These are phyloP conservation scores for Ochropleura leucogaster DNA, from an alignment of 2,888 invertebrate genomes.

Conservation along the genomic window DNA sequence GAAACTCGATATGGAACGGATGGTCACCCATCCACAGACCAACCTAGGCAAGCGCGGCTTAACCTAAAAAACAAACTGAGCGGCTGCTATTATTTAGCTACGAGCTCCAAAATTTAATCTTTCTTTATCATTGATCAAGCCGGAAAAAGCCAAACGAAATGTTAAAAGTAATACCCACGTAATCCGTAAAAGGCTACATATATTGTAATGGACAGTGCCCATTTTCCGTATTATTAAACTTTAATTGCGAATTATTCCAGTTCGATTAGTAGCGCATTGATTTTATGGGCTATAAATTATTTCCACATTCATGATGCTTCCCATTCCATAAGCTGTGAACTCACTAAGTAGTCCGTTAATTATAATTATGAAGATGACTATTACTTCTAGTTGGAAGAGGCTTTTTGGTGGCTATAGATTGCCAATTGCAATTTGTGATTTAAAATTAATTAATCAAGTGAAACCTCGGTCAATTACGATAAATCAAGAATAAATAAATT, in stretches of 20 bases:
- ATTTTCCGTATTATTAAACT: constrained; percentile 53
- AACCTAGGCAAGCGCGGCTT: too few relatives aligned
- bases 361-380: constrained; percentile 20
- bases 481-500: too few relatives aligned
- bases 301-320: constrained; percentile 47
- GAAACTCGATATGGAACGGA: too few relatives aligned
- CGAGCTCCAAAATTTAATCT: too few relatives aligned
- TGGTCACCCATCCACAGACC: too few relatives aligned
- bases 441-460: too few relatives aligned
- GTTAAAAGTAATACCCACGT: constrained; percentile 12
- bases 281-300: constrained; percentile 55
- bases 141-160: constrained; percentile 5
- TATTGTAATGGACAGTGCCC: background rate
- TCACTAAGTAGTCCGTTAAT: constrained; percentile 22
- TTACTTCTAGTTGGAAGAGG: constrained; percentile 19
- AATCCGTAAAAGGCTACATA: background rate
- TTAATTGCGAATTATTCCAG: constrained; percentile 51
- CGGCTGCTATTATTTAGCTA: too few relatives aligned
- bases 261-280: constrained; percentile 49
- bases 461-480: too few relatives aligned
- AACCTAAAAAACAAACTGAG: too few relatives aligned
- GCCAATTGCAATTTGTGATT: too few relatives aligned
- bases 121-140: background rate
- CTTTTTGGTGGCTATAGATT: too few relatives aligned
- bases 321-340: constrained; percentile 15